These are phyloP conservation scores for Drosophila nr. perissopoda DNA, from an alignment of 2,888 invertebrate genomes.

Conservation along the genomic window DNA sequence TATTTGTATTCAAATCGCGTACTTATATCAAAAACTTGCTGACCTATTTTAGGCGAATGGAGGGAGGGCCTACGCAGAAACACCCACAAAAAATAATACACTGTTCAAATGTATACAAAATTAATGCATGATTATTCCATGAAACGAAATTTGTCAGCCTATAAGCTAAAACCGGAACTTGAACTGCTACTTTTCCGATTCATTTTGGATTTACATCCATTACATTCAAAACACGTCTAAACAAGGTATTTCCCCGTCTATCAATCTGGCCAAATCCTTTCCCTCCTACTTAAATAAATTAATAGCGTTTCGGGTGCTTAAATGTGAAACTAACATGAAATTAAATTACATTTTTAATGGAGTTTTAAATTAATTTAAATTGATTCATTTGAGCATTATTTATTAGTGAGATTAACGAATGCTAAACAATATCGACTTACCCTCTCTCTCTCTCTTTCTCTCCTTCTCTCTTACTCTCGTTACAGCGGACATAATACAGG, in stretches of 20 bases:
- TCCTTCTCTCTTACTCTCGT: slow-evolving; percentile 35
- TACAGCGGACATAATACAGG: slow-evolving; percentile 82
- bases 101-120: background rate
- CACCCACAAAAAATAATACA: slow-evolving; percentile 12
- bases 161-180: background rate
- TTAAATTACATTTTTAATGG: slow-evolving; percentile 45
- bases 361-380: slow-evolving; percentile 70
- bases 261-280: background rate
- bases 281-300: slow-evolving; percentile 44
- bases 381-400: slow-evolving; percentile 56
- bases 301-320: slow-evolving; percentile 35
- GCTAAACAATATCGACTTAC: slow-evolving; percentile 54
- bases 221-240: background rate
- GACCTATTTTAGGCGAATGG: slow-evolving; percentile 41
- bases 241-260: background rate
- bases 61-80: background rate
- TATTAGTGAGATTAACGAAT: slow-evolving; percentile 62
- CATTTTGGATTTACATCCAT: background rate
- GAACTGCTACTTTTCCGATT: background rate
- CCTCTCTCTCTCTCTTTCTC: background rate
- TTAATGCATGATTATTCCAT: background rate
- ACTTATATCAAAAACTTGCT: slow-evolving; percentile 45
- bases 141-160: background rate
- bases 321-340: slow-evolving; percentile 16
- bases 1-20: slow-evolving; percentile 56